Evolutionary conservation across 2,797 vertebrate species (phyloP).

Genomic region (Lagodon rhomboides): DNA sequence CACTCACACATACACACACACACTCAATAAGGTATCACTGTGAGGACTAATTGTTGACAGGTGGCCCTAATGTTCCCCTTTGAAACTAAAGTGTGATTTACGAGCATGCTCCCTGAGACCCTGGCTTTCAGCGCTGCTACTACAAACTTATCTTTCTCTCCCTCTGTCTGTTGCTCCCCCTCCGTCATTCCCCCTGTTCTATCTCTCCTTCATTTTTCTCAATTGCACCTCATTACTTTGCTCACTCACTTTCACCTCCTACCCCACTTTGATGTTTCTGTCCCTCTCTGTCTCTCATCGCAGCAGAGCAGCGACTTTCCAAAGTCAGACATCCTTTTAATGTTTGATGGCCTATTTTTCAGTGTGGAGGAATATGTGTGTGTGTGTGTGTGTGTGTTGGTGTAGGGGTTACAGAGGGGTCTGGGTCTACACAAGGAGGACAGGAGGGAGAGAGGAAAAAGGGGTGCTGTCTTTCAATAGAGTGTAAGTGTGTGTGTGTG

Average conservation of each 20-base stretch:
- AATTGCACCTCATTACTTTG: conserved; percentile 79
- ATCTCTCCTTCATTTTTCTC: conserved; percentile 68
- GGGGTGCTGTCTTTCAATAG: conserved; percentile 28
- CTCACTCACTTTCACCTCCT: conserved; percentile 76
- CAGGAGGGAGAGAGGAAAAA: conserved; percentile 63
- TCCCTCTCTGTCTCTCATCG: conserved; percentile 61
- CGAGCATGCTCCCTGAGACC: conserved; percentile 66
- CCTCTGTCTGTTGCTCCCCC: conserved; percentile 28
- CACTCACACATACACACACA: conserved; percentile 29
- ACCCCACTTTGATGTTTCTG: conserved; percentile 70
- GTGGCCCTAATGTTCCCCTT: conserved; percentile 80
- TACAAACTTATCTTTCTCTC: conserved; percentile 73
- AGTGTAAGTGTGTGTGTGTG: neutral
- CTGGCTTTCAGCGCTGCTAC: conserved; percentile 76
- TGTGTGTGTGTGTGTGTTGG: conserved; percentile 24
- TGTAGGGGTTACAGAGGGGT: conserved; percentile 52
- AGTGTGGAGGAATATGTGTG: conserved; percentile 57
- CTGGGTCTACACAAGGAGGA: conserved; percentile 60
- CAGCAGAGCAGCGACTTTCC: conserved; percentile 51
- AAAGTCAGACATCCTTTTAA: conserved; percentile 66
- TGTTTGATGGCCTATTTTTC: conserved; percentile 70
- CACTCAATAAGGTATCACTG: conserved; percentile 60
- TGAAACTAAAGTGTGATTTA: conserved; percentile 88
- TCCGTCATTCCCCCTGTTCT: conserved; percentile 37
- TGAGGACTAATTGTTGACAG: conserved; percentile 87